Evolutionary conservation across 2,113 vertebrate genomes (phyloP), one percentile per base, ranked within the genome.

Genomic region (Crocuta crocuta): DNA sequence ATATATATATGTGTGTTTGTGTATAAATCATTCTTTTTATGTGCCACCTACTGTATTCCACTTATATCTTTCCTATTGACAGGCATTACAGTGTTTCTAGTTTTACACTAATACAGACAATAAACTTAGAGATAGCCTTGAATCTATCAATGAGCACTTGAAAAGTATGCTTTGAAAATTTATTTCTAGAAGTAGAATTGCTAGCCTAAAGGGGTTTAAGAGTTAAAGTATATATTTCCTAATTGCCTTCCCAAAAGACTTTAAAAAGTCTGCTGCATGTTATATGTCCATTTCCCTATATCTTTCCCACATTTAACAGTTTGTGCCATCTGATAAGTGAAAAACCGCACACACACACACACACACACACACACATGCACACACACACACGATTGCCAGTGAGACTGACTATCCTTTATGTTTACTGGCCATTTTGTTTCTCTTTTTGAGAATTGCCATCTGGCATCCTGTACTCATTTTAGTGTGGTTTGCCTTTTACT

Each of bases 401-500:
- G 43, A 94, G 39, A 81, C 35, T 68, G 48, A 95, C 31, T 71
- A 13, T 78, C 45, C 10, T 86, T 76, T 76, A 16, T 89, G 2
- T 83, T 93, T 94, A 74, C 26, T 89, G 53, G 19, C 68, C 73
- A 50, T 74, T 43, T 93, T 92, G 68, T 43, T 91, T 95, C 45
- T 68, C 26, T 86, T 55, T 83, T 82, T 94, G 89, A 95, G 81
- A 94, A 80, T 61, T 84, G 11, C 94, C 73, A 73, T 92, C 90
- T 97, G 83, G 83, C 63, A 76, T 81, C 48, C 66, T 96, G 95
- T 88, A 80, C 39, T 93, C 95, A 90, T 66, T 80, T 95, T 88
- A 96, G n/a, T 71, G 70, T 96, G 94, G 79, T 94, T 81, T 95
- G 83, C 15, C 78, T 93, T 97, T 90, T 86, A 93, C 58, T 90